phyloP scores from a whole-genome alignment of 2,888 invertebrate species.

The Hirtodrosophila trivittata region DNA sequence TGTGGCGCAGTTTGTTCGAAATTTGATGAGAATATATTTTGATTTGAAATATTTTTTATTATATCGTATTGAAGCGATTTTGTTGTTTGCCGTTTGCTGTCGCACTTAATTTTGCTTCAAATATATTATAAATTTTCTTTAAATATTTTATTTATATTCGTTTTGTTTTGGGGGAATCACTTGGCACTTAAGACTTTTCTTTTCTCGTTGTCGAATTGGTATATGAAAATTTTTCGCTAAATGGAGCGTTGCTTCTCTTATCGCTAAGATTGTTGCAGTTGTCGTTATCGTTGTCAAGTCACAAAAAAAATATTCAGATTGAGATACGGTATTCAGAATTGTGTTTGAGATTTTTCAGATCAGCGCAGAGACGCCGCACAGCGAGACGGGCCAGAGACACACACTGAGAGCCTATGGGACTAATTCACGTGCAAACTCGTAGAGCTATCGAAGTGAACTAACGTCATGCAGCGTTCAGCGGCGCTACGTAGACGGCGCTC shows the following conservation, averaged over 20 bases:
- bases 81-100: constrained; percentile 9
- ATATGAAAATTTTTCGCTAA: constrained; percentile 8
- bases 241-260: constrained; percentile 14
- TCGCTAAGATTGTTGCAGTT: constrained; percentile 5
- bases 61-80: neutral
- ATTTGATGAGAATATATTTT: neutral
- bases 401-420: constrained; percentile 67
- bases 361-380: constrained; percentile 49
- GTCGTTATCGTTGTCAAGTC: constrained; percentile 14
- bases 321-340: constrained; percentile 28
- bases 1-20: constrained; percentile 1
- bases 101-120: constrained; percentile 6
- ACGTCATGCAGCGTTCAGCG: constrained; percentile 83
- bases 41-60: neutral
- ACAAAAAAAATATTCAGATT: constrained; percentile 15
- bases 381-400: constrained; percentile 36
- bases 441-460: constrained; percentile 85
- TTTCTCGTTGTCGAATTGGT: constrained; percentile 3
- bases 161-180: constrained; percentile 22
- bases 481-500: constrained; percentile 80
- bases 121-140: neutral
- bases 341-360: constrained; percentile 50
- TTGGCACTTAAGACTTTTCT: constrained; percentile 46
- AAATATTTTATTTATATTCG: constrained; percentile 15
- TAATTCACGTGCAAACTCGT: constrained; percentile 84